These are phyloP conservation scores for Tinea pellionella DNA, from an alignment of 2,888 invertebrate genomes.

Conservation along the genomic window DNA sequence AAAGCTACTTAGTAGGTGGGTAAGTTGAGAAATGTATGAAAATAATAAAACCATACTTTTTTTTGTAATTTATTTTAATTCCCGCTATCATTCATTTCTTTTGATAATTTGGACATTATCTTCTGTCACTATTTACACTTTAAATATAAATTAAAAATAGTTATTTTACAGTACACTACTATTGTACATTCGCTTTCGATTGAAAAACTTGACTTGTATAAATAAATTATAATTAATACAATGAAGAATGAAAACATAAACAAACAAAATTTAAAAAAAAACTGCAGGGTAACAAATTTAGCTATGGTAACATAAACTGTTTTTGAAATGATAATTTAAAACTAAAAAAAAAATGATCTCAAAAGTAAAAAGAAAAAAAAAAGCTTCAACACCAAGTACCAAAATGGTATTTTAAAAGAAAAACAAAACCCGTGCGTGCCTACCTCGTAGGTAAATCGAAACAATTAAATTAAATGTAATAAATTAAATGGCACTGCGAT, in stretches of 20 bases:
- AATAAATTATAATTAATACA: neutral
- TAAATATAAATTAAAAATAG: slow-evolving; percentile 56
- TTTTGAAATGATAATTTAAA: slow-evolving; percentile 23
- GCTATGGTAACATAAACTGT: slow-evolving; percentile 35
- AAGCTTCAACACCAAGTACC: slow-evolving; percentile 62
- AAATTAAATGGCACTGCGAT: neutral
- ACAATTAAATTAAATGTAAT: neutral
- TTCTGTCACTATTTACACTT: slow-evolving; percentile 65
- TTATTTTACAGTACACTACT: slow-evolving; percentile 57
- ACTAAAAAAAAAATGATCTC: slow-evolving; percentile 41
- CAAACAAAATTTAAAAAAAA: no score
- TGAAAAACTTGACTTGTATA: slow-evolving; percentile 53
- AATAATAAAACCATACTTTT: slow-evolving; percentile 12
- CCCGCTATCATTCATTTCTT: slow-evolving; percentile 58
- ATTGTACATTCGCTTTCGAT: slow-evolving; percentile 60
- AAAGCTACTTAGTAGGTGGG: no score
- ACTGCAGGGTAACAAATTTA: slow-evolving; percentile 31
- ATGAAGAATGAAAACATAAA: slow-evolving; percentile 21
- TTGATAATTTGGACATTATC: slow-evolving; percentile 29
- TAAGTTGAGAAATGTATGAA: neutral
- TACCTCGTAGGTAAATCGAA: neutral
- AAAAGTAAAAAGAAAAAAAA: slow-evolving; percentile 25
- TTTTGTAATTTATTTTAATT: slow-evolving; percentile 55
- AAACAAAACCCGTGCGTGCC: neutral
- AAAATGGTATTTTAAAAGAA: slow-evolving; percentile 20